Evolutionary conservation across 2,113 vertebrate species (phyloP).

Genomic region (Lathamus discolor): DNA sequence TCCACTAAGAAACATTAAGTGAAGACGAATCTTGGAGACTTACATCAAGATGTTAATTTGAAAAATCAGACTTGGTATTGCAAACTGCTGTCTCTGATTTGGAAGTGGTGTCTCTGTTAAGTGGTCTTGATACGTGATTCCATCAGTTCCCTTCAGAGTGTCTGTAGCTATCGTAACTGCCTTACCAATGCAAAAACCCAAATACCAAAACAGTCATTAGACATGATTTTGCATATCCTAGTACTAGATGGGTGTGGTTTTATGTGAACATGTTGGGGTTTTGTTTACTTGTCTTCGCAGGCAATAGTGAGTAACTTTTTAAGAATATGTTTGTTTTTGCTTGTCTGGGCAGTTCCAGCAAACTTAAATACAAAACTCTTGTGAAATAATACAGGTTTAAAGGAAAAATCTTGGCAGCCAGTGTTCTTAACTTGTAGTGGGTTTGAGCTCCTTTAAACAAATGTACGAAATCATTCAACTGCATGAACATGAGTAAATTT

Average conservation of each 20-base stretch:
- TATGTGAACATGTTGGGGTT: background rate
- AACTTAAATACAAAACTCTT: background rate
- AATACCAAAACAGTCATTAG: background rate
- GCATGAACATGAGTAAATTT: background rate
- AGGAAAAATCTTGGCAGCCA: background rate
- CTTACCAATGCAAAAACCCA: background rate
- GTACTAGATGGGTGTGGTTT: background rate
- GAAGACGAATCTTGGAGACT: background rate
- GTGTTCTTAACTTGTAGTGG: background rate
- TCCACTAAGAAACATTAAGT: background rate
- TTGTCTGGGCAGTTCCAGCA: background rate
- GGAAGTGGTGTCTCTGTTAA: background rate
- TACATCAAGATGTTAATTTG: background rate
- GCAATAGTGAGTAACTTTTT: background rate
- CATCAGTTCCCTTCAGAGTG: background rate
- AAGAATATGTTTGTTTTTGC: background rate
- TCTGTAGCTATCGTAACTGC: background rate
- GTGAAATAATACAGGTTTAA: background rate
- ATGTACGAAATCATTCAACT: background rate
- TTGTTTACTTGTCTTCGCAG: background rate
- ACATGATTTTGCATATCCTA: background rate
- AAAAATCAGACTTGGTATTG: background rate
- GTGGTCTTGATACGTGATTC: background rate
- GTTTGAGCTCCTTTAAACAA: background rate
- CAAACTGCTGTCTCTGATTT: background rate